Percentiles rank a stretch among this genome's conserved stretches.
Conservation (phyloP, 2,797 vertebrate species). For the Buphagus erythrorhynchus region DNA sequence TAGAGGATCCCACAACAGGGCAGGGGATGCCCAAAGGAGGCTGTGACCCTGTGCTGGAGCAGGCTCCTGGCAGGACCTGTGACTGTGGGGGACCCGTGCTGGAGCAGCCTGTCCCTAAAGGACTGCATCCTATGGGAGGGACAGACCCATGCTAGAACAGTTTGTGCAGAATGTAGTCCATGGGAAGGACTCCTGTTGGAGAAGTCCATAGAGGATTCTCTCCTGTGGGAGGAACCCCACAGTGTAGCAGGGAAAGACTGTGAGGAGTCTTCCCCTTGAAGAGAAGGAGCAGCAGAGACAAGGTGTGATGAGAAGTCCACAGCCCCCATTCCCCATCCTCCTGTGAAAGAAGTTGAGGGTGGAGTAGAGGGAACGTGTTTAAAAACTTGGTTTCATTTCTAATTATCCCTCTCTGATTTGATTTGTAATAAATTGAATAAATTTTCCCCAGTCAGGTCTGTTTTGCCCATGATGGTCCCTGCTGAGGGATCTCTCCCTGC, state of each 20-base stretch:
- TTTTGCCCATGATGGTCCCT: background rate
- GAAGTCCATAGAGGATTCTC: background rate
- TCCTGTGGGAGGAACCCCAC: background rate
- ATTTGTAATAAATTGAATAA: background rate
- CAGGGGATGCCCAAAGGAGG: background rate
- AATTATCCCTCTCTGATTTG: background rate
- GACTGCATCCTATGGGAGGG: background rate
- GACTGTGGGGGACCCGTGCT: background rate
- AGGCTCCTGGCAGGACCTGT: background rate
- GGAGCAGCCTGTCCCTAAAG: background rate
- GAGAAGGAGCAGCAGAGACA: background rate
- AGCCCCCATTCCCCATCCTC: background rate
- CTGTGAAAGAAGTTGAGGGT: background rate
- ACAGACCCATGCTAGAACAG: background rate
- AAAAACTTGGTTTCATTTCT: background rate
- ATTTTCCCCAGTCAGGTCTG: background rate
- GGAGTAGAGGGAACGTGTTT: background rate
- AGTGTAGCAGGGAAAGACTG: background rate
- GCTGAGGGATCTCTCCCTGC: background rate
- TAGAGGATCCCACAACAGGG: background rate
- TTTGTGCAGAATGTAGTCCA: background rate
- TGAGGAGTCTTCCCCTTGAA: background rate
- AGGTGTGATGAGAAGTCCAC: accelerated
- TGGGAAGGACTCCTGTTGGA: background rate
- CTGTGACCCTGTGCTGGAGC: background rate